Conservation (phyloP, 2,113 vertebrate genomes). For the Albula goreensis region DNA sequence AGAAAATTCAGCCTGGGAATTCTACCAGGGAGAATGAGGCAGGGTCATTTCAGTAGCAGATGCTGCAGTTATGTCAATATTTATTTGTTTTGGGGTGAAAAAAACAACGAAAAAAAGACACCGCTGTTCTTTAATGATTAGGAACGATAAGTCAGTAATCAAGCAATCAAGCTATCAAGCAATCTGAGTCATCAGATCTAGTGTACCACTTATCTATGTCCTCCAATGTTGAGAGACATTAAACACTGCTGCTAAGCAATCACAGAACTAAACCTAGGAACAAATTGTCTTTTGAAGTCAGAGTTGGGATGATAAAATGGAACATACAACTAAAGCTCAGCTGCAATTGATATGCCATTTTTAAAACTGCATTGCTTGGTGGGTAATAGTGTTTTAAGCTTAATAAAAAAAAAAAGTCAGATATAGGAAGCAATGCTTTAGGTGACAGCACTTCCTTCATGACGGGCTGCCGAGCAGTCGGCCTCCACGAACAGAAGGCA, state of each 20-base stretch:
- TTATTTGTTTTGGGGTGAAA: not conserved
- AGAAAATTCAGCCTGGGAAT: not conserved
- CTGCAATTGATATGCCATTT: not conserved
- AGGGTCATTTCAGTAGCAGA: not conserved
- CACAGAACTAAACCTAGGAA: not conserved
- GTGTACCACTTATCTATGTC: not conserved
- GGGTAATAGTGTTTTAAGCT: conserved; percentile 23
- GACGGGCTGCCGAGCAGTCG: conserved; percentile 16
- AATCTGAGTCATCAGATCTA: not conserved
- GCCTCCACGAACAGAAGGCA: conserved; percentile 50
- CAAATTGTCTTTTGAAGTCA: not conserved
- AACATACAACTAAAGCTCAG: not conserved
- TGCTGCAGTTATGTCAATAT: not conserved
- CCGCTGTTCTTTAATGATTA: not conserved
- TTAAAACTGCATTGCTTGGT: conserved; percentile 11
- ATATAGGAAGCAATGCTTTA: not conserved
- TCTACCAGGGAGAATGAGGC: not conserved
- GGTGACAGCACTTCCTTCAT: conserved; percentile 4
- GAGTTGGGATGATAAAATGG: not conserved
- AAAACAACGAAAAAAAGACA: not conserved
- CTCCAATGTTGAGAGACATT: not conserved
- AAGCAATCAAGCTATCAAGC: not conserved
- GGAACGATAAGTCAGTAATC: not conserved
- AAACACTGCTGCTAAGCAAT: not conserved
- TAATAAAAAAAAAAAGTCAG: not conserved